phyloP scores from a whole-genome alignment of 2,797 vertebrate species.

The Euphonia xanthogaster region DNA sequence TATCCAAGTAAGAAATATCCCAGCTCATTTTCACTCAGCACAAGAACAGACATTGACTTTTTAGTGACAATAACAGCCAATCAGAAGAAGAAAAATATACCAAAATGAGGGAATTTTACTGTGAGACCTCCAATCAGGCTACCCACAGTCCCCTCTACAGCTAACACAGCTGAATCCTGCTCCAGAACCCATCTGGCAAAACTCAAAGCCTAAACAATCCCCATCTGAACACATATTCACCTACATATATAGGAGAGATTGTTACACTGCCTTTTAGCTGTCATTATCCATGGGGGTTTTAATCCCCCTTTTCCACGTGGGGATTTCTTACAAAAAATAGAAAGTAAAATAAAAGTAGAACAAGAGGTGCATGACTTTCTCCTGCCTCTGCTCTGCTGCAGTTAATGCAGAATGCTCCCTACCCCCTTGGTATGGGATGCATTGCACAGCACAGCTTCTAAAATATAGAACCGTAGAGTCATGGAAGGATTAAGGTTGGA shows the following conservation, averaged over 20 bases:
- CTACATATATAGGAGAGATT: not conserved
- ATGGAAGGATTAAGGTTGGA: not conserved
- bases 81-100: not conserved
- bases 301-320: not conserved
- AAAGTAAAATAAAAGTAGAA: not conserved
- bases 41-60: not conserved
- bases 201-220: not conserved
- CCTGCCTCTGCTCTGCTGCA: not conserved
- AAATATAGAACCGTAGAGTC: accelerated
- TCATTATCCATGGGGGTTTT: not conserved
- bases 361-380: not conserved
- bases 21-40: not conserved
- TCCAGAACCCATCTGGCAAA: not conserved
- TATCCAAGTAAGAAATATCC: not conserved
- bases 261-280: not conserved
- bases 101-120: not conserved
- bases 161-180: not conserved
- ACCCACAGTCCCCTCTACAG: not conserved
- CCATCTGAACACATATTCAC: accelerated
- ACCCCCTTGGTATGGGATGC: too few relatives aligned
- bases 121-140: not conserved
- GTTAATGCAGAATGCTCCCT: not conserved
- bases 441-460: not conserved
- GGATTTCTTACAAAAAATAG: not conserved
- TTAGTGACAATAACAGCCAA: not conserved